Base-by-base conservation (phyloP, 2,113 vertebrate species). In the Hyla sarda region DNA sequence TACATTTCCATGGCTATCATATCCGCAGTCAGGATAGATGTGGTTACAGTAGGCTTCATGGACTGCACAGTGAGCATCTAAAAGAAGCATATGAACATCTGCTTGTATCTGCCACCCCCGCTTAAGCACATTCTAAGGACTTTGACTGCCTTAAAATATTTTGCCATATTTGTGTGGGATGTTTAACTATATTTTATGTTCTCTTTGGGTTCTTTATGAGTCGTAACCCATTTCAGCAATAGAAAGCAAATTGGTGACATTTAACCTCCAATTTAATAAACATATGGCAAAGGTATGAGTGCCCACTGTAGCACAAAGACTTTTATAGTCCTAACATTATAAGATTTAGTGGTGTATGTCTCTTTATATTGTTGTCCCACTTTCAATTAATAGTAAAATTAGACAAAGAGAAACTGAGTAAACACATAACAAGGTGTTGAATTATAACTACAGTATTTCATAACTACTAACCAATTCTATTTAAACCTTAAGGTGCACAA, bases 1-100 rank as follows among this genome's bases (percentile, higher is more conserved):
- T 84, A 84, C 45, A 48, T 84, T 84, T 75, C 82, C 52, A 84
- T 75, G 47, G 45, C 74, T 75, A 60, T 75, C 52, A 84, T 75
- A 75, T 84, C 82, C 82, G 73, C 82, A 75, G 34, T 62, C 73
- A 56, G 69, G 52, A 75, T 75, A 75, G 37, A 52, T 75, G 82
- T 84, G 71, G 71, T 60, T 58, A 45, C 54, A 58, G 52, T n/a
- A 62, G 47, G 69, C 37, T 75, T 47, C 52, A 75, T 62, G 79
- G 47, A 82, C 65, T 67, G 41, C 60, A 30, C 56, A 81, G 54
- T 16, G 58, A 82, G 54, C 71, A 72, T 82, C 52, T 25, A 21
- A 54, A 1, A 54, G 52, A 83, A 13, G 16, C 50, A 83, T 75
- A 17, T 83, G n/a, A 74, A 73, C 82, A 83, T 83, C 82, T 75